Base-by-base conservation (phyloP, 2,113 vertebrate genomes). In the Microtus pennsylvanicus region DNA sequence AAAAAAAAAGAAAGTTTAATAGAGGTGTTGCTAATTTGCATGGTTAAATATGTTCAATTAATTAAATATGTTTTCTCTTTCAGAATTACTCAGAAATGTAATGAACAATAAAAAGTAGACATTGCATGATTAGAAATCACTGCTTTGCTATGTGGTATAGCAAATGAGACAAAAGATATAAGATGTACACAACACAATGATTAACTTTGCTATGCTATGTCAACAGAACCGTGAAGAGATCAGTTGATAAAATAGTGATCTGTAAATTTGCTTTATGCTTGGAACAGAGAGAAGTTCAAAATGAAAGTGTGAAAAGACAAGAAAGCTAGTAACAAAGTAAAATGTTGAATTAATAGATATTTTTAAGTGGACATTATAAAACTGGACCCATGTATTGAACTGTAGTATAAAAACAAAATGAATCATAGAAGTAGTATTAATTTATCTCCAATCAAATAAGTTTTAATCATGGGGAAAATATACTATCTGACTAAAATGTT, bases 381-480 rank as follows among this genome's bases (percentile, higher is more conserved):
- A 38, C 42, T 33, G 22, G 61, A 6, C 19, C 72, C 3, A 6
- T 26, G 4, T 52, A 38, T 45, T 87, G 12, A 80, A 42, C 35
- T 74, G 19, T 0, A 83, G 3, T 0, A 7, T 78, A 30, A 86
- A 91, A 26, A 65, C 13, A 96, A 89, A 90, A 24, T 45, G 21
- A 3, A 6, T 85, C 28, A 35, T 28, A 70, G 7, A 74, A 2
- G 26, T 11, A 67, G 55, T 28, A 77, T 22, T 22, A 75, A 87
- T 4, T 85, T 30, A 22, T 85, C 22, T 74, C 17, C 77, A 52
- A 5, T 10, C 19, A 83, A 7, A 65, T 12, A 75, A 8, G 87
- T 95, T 93, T 83, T 22, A 90, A 90, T 90, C 58, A 77, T 35
- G 35, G 7, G 14, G n/a, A 80, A 93, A 76, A 75, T 52, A 38